These are phyloP conservation scores for Parasteatoda tepidariorum DNA, from an alignment of 1,140 invertebrate genomes.

Conservation along the genomic window DNA sequence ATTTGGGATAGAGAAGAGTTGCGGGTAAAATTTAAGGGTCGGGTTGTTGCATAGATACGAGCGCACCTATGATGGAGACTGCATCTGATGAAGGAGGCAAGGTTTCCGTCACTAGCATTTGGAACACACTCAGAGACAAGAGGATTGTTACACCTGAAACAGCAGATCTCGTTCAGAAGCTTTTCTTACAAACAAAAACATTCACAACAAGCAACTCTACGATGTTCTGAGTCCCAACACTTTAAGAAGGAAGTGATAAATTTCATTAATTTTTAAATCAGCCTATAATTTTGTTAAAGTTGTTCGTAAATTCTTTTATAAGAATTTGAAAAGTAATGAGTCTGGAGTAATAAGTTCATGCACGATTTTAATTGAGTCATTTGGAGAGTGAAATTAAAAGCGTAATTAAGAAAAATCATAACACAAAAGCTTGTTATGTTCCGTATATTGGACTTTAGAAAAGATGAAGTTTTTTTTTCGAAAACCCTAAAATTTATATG, in stretches of 20 bases:
- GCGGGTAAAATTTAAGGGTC: background rate
- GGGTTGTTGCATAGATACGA: slow-evolving; percentile 54
- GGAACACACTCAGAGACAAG: slow-evolving; percentile 99
- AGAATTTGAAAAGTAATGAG: too few relatives aligned
- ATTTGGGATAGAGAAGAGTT: background rate
- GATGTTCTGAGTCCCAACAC: background rate
- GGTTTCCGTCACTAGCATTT: slow-evolving; percentile 94
- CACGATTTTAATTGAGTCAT: too few relatives aligned
- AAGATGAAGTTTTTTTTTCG: too few relatives aligned
- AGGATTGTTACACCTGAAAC: slow-evolving; percentile 96
- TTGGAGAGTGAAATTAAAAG: too few relatives aligned
- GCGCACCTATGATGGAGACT: slow-evolving; percentile 94
- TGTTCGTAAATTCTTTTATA: too few relatives aligned
- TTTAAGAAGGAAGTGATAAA: background rate
- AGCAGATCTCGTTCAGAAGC: slow-evolving; percentile 59
- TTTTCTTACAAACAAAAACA: slow-evolving; percentile 55
- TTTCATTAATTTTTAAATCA: background rate
- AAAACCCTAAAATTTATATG: too few relatives aligned
- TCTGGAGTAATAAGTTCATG: too few relatives aligned
- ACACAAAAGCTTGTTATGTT: too few relatives aligned
- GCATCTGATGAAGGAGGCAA: slow-evolving; percentile 97
- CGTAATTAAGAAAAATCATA: too few relatives aligned
- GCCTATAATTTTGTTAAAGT: too few relatives aligned
- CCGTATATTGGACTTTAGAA: too few relatives aligned
- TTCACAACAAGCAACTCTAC: slow-evolving; percentile 60